These are phyloP conservation scores for Microctenopoma stevenorrisi DNA, from an alignment of 2,797 vertebrate species.

Conservation along the genomic window DNA sequence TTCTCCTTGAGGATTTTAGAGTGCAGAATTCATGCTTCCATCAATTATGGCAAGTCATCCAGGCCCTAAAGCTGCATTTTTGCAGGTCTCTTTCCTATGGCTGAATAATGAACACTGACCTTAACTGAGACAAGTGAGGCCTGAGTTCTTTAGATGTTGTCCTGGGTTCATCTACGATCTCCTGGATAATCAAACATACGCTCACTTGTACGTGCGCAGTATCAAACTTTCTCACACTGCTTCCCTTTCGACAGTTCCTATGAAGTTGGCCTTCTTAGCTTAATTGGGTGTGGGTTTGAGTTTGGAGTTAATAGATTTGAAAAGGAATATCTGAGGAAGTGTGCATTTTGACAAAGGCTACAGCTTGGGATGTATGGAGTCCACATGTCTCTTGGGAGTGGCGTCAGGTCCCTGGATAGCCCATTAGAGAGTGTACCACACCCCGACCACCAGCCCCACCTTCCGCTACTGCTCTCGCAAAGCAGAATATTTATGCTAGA, in stretches of 20 bases:
- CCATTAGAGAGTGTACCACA: slow-evolving; percentile 79
- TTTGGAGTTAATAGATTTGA: slow-evolving; percentile 84
- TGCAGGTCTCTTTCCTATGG: too few species aligned
- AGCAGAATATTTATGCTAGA: slow-evolving; percentile 80
- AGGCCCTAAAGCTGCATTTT: too few species aligned
- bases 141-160: too few species aligned
- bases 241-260: slow-evolving; percentile 47
- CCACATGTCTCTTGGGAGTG: slow-evolving; percentile 76
- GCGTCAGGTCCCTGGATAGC: slow-evolving; percentile 79
- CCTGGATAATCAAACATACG: slow-evolving; percentile 39
- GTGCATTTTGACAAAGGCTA: slow-evolving; percentile 81
- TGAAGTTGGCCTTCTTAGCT: slow-evolving; percentile 72
- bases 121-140: too few species aligned
- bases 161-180: too few species aligned
- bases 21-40: too few species aligned
- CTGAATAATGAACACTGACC: too few species aligned
- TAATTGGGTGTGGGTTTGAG: slow-evolving; percentile 81
- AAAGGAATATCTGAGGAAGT: slow-evolving; percentile 85
- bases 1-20: too few species aligned
- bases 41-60: too few species aligned
- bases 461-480: slow-evolving; percentile 60
- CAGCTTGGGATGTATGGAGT: slow-evolving; percentile 68
- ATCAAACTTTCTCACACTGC: slow-evolving; percentile 50
- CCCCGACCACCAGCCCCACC: slow-evolving; percentile 52
- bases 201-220: background rate